Conservation (phyloP, 2,113 vertebrate genomes). For the Struthidea cinerea region DNA sequence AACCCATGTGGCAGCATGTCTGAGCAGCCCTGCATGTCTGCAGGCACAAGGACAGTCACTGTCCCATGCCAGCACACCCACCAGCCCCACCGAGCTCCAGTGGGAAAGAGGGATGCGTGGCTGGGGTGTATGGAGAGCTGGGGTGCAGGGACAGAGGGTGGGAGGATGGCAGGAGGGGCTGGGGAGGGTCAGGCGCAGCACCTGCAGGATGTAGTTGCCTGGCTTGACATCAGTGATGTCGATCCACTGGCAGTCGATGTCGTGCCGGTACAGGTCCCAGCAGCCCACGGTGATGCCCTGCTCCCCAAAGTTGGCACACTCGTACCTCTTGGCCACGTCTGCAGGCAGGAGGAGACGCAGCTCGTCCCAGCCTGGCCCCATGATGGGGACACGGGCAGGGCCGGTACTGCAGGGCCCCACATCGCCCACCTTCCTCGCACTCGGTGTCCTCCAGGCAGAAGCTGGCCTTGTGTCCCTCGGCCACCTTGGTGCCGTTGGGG, state of each 20-base stretch:
- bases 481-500: slow-evolving; percentile 89
- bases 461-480: slow-evolving; percentile 96
- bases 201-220: slow-evolving; percentile 97
- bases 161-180: neutral
- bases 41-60: neutral
- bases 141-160: neutral
- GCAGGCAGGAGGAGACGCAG: neutral
- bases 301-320: slow-evolving; percentile 97
- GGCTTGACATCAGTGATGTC: slow-evolving; percentile 94
- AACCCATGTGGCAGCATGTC: neutral
- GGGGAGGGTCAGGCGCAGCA: neutral
- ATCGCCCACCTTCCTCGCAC: slow-evolving; percentile 83
- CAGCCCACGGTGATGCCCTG: slow-evolving; percentile 98
- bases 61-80: neutral
- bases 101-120: neutral
- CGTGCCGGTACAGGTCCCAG: slow-evolving; percentile 95
- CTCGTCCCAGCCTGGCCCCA: neutral
- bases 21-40: fast-evolving
- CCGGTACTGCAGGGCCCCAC: fast-evolving
- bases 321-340: slow-evolving; percentile 92
- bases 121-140: neutral
- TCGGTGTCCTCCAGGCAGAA: slow-evolving; percentile 97
- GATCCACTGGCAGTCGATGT: slow-evolving; percentile 98
- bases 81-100: neutral
- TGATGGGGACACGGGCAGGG: fast-evolving